A percentile compares a stretch with the other conserved stretches of the same genome.
Evolutionary conservation across 2,113 vertebrate species (phyloP).

Genomic region (Perccottus glenii): DNA sequence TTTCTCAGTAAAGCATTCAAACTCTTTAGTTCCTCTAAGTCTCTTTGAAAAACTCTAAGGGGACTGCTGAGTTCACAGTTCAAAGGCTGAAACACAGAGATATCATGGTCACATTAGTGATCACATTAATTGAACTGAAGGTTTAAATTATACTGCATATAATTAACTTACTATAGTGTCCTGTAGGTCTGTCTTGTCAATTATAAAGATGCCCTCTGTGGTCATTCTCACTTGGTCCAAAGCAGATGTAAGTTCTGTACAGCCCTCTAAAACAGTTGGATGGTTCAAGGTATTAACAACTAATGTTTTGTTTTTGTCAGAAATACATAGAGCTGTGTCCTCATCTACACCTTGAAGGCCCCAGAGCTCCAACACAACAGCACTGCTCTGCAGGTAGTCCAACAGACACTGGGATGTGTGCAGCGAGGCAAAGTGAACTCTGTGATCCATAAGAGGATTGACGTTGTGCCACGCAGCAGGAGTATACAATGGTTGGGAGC

Average conservation of each 20-base stretch:
- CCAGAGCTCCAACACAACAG: conserved; percentile 89
- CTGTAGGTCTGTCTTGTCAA: conserved; percentile 69
- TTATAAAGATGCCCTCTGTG: conserved; percentile 77
- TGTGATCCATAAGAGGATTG: conserved; percentile 84
- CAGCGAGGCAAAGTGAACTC: conserved; percentile 79
- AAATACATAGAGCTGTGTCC: background rate
- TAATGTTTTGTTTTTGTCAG: background rate
- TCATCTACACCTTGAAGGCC: conserved; percentile 85
- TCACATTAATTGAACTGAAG: background rate
- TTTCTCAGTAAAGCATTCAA: conserved; percentile 79
- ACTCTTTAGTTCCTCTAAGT: conserved; percentile 80
- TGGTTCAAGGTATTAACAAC: background rate
- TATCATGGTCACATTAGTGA: background rate
- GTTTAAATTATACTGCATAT: background rate
- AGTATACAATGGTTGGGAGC: conserved; percentile 78
- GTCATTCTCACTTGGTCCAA: conserved; percentile 71
- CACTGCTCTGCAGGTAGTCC: conserved; percentile 86
- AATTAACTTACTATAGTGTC: conserved; percentile 57
- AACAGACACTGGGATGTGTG: conserved; percentile 81
- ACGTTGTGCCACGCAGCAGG: conserved; percentile 83
- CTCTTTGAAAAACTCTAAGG: conserved; percentile 77
- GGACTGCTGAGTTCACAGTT: conserved; percentile 74
- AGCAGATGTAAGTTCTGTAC: conserved; percentile 67
- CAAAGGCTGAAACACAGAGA: conserved; percentile 54
- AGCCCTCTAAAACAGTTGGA: conserved; percentile 79